A percentile compares a stretch with the other conserved stretches of the same genome.
Evolutionary conservation across 2,113 vertebrate species (phyloP).

Genomic region (Ciconia stormi): DNA sequence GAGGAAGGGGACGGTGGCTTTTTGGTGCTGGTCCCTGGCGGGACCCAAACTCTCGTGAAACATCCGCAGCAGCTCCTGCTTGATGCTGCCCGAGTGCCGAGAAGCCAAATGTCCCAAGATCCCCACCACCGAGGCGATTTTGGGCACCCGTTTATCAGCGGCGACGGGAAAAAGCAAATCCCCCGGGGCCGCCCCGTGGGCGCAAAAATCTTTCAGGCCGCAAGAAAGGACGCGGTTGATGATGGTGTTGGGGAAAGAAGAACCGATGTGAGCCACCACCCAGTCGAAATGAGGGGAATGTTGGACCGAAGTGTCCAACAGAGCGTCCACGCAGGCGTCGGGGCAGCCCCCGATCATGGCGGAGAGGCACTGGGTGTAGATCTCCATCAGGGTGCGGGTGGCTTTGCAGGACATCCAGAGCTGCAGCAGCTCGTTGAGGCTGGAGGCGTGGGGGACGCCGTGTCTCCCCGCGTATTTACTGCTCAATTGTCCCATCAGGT

Average conservation of each 20-base stretch:
- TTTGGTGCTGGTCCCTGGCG: conserved; percentile 73
- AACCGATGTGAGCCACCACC: conserved; percentile 96
- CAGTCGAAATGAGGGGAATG: conserved; percentile 96
- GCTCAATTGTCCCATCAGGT: conserved; percentile 93
- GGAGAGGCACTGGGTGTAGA: conserved; percentile 91
- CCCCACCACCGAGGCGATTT: conserved; percentile 92
- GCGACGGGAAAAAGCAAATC: conserved; percentile 67
- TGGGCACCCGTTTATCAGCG: conserved; percentile 82
- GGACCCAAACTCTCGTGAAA: conserved; percentile 89
- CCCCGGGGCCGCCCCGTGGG: conserved; percentile 70
- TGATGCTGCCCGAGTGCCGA: conserved; percentile 89
- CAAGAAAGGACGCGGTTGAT: conserved; percentile 92
- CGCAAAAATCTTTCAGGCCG: conserved; percentile 92
- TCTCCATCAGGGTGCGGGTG: conserved; percentile 90
- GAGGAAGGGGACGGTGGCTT: conserved; percentile 87
- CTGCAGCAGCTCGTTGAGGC: conserved; percentile 90
- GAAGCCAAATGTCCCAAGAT: conserved; percentile 90
- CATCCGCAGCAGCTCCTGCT: conserved; percentile 89
- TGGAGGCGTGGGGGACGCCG: conserved; percentile 85
- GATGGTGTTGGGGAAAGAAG: conserved; percentile 92
- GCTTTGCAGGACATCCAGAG: conserved; percentile 93
- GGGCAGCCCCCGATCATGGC: conserved; percentile 90
- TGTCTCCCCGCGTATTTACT: conserved; percentile 87
- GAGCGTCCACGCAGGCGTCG: conserved; percentile 90
- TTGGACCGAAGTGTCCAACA: conserved; percentile 92